A percentile compares a stretch with the other conserved stretches of the same genome.
These are phyloP conservation scores for Odocoileus virginianus DNA, from an alignment of 2,113 vertebrate species.

Conservation along the genomic window DNA sequence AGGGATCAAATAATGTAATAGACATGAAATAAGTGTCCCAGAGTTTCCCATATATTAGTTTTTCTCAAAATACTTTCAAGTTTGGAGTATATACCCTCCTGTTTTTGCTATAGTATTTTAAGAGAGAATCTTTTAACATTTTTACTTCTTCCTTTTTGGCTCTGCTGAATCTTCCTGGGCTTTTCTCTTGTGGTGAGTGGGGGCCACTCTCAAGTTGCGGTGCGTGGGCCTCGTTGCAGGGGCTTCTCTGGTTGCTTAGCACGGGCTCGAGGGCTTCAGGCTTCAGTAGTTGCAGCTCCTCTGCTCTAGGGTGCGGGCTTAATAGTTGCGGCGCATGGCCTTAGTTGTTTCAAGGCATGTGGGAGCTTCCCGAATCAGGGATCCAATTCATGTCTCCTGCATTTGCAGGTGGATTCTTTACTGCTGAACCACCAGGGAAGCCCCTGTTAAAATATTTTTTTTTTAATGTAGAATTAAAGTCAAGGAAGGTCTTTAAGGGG, in stretches of 20 bases:
- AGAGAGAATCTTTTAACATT: neutral
- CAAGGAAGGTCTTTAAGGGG: neutral
- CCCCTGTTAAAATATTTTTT: neutral
- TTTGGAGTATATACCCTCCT: neutral
- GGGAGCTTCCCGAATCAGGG: neutral
- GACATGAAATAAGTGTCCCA: neutral
- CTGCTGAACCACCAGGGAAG: neutral
- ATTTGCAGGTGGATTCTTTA: neutral
- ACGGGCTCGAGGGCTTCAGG: neutral
- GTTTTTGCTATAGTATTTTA: neutral
- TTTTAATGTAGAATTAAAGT: neutral
- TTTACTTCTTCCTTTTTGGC: neutral
- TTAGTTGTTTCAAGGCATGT: neutral
- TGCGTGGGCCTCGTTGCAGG: neutral
- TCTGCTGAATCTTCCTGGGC: neutral
- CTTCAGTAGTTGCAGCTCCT: neutral
- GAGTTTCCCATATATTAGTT: neutral
- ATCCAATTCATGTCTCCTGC: neutral
- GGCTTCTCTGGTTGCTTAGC: neutral
- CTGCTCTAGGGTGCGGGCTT: neutral
- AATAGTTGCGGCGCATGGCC: neutral
- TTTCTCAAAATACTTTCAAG: neutral
- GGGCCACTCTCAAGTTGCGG: neutral
- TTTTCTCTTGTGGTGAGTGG: neutral
- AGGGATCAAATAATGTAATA: neutral